phyloP scores from a whole-genome alignment of 2,113 vertebrate species.

The Pavo muticus region DNA sequence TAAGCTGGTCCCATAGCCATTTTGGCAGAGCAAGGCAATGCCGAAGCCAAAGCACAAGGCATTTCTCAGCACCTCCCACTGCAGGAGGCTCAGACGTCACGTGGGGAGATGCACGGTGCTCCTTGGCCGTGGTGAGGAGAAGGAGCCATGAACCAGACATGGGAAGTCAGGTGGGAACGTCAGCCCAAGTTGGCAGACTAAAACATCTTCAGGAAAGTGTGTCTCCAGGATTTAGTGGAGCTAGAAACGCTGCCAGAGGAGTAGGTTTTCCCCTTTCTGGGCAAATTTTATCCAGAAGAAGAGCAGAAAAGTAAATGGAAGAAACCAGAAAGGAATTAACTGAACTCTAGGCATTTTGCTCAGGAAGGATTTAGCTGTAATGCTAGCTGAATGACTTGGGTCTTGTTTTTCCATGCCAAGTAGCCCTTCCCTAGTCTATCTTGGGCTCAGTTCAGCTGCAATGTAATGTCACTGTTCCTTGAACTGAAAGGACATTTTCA shows the following conservation, averaged over 20 bases:
- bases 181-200: neutral
- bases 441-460: slow-evolving; percentile 6
- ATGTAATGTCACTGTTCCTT: slow-evolving; percentile 23
- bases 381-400: slow-evolving; percentile 12
- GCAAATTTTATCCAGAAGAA: neutral
- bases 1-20: neutral
- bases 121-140: neutral
- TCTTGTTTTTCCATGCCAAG: neutral
- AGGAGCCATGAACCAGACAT: neutral
- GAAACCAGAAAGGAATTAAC: slow-evolving; percentile 42
- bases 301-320: slow-evolving; percentile 17
- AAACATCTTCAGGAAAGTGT: neutral
- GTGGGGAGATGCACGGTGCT: accelerated
- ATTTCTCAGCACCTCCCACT: neutral
- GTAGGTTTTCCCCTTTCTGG: neutral
- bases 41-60: neutral
- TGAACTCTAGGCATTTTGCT: slow-evolving; percentile 16
- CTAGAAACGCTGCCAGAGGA: neutral
- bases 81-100: neutral
- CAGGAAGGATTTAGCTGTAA: slow-evolving; percentile 1
- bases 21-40: neutral
- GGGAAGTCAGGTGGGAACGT: neutral
- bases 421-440: slow-evolving; percentile 24
- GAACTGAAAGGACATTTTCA: slow-evolving; percentile 38
- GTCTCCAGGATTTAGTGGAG: neutral